Conservation (phyloP, 2,888 invertebrate species). For the Andrena bucephala region DNA sequence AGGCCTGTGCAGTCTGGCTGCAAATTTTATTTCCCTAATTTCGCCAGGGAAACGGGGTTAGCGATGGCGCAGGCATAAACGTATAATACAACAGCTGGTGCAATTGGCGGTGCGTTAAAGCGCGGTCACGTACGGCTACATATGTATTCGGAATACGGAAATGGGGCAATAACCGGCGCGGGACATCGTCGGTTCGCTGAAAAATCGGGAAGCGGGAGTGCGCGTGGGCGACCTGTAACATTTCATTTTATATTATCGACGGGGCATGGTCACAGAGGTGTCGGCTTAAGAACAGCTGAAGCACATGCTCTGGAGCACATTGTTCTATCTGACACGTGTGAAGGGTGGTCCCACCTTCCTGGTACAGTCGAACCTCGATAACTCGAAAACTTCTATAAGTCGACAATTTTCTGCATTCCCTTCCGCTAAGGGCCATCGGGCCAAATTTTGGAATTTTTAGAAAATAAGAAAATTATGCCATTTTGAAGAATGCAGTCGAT, state of each 20-base stretch:
- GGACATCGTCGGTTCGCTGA: conserved; percentile 49
- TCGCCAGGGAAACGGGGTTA: background rate
- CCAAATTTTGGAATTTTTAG: no score
- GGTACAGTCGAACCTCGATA: background rate
- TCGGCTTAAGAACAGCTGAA: conserved; percentile 52
- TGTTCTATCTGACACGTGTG: conserved; percentile 47
- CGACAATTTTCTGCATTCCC: no score
- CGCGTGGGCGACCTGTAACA: conserved; percentile 15
- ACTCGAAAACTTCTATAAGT: no score
- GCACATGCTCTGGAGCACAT: conserved; percentile 63
- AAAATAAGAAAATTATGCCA: no score
- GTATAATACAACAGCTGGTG: conserved; percentile 55
- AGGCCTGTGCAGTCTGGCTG: background rate
- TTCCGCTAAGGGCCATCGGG: no score
- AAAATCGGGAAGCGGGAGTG: conserved; percentile 55
- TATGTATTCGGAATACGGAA: conserved; percentile 46
- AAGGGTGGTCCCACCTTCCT: conserved; percentile 18
- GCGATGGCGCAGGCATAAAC: conserved; percentile 1
- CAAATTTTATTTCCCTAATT: conserved; percentile 56
- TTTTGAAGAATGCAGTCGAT: no score
- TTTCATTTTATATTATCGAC: conserved; percentile 45
- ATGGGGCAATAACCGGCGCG: conserved; percentile 35
- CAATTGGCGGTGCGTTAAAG: conserved; percentile 38
- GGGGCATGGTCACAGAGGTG: conserved; percentile 47
- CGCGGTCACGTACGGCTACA: conserved; percentile 25